Conservation (phyloP, 2,797 vertebrate species). For the Furcifer pardalis region DNA sequence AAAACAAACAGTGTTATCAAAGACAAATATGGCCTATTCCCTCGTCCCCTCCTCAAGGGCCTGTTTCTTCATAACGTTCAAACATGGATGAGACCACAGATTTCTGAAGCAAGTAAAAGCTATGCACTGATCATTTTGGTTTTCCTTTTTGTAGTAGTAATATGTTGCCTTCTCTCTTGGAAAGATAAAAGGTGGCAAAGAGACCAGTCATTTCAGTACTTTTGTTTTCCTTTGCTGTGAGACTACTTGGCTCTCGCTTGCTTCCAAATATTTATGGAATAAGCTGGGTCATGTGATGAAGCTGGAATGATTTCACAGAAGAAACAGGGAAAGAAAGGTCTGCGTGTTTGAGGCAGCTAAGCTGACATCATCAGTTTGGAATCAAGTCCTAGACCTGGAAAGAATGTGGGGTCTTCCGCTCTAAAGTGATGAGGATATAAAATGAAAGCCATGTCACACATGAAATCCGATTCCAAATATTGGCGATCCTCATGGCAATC, state of each 20-base stretch:
- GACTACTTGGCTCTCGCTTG: conserved; percentile 54
- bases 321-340: conserved; percentile 65
- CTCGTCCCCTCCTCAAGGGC: not conserved
- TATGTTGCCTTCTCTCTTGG: conserved; percentile 36
- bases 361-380: conserved; percentile 69
- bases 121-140: conserved; percentile 50
- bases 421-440: conserved; percentile 28
- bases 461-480: too few relatives aligned
- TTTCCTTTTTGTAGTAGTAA: conserved; percentile 31
- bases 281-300: conserved; percentile 56
- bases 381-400: conserved; percentile 44
- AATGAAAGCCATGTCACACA: not conserved
- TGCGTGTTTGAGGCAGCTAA: conserved; percentile 18
- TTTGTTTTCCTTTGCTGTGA: conserved; percentile 56
- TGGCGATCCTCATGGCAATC: too few relatives aligned
- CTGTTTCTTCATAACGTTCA: not conserved
- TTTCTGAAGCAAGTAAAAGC: conserved; percentile 17
- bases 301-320: conserved; percentile 64
- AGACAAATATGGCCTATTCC: conserved; percentile 14
- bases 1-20: conserved; percentile 28
- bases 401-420: conserved; percentile 22
- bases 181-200: not conserved
- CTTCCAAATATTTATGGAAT: conserved; percentile 63
- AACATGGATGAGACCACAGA: conserved; percentile 8
- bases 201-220: conserved; percentile 30